Base-by-base conservation (phyloP, 2,888 invertebrate species). In the Caenorhabditis sp. region DNA sequence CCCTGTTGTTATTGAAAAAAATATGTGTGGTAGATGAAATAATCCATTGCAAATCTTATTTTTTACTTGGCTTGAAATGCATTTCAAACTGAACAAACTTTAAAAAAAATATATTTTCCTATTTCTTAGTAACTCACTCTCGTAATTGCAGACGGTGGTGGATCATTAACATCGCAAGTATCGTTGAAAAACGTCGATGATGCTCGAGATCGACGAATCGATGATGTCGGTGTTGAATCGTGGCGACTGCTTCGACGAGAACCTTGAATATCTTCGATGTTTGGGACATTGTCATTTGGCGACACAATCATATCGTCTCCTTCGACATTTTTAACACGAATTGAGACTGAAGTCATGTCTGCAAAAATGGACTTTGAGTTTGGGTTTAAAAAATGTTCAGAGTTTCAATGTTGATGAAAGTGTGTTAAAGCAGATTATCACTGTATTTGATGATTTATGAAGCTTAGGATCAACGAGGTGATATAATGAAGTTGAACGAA, bases 321-420 rank as follows among this genome's bases (percentile, higher is more conserved):
- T n/a, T 75, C 75, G 17, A 62, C 64, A 56, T 70, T 75, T 61
- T 65, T 60, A 12, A 75, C 75, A 56, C 75, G 70, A 26, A 75
- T 75, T 59, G 75, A 75, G 0, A 75, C 75, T 10, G 75, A 75
- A 31, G 75, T 70, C 75, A 75, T 75, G 21, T 52, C 23, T 52
- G 52, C 8, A 52, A 23, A 52, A 52, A 20, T 7, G 8, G 52
- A n/a, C n/a, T n/a, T n/a, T n/a, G n/a, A n/a, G n/a, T n/a, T n/a
- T n/a, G n/a, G n/a, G n/a, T 23, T 23, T n/a, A 2, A 23, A 21
- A 52, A 21, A 21, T 52, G 8, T 52, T 52, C 31, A 31, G 5
- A 7, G 31, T 31, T 31, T 31, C 31, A 31, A 31, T 31, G 4
- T 31, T 31, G 5, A 31, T 7, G 10, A 10, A 31, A 31, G 10